Base-by-base conservation (phyloP, 2,888 invertebrate genomes). In the Tachystola acroxantha region DNA sequence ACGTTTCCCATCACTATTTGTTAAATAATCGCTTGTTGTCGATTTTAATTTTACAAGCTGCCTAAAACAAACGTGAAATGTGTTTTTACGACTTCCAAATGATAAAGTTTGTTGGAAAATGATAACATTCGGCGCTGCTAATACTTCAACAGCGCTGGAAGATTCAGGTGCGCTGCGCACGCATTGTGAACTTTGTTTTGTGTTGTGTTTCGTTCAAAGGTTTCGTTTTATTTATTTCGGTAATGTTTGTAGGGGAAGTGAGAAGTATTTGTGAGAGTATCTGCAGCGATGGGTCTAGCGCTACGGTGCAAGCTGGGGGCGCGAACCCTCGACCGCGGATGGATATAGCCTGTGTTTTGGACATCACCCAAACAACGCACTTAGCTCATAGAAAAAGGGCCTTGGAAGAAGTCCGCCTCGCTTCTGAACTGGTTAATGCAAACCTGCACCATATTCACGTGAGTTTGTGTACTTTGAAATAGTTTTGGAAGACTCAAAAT, bases 281-380 rank as follows among this genome's bases (percentile, higher is more conserved):
- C 34, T 85, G 87, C 57, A 88, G 88, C 46, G 87, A 88, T 82
- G 87, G 86, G 7, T 88, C 88, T n/a, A 82, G 68, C 47, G 81
- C 86, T 25, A 88, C 87, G 4, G 80, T 87, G 22, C 86, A 86
- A 51, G 63, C 82, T 10, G 75, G 78, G 32, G 69, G 60, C 19
- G 54, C 71, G 1, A 82, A 75, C 50, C 77, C 75, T 43, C 66
- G 91, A 50, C 91, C 92, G 13, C 89, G 91, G 53, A 96, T 96
- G 94, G 96, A 96, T 73, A 94, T 97, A 44, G 96, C 93, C 34
- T 95, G 95, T 81, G 94, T 96, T 46, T 88, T 96, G 54, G 96
- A 96, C 82, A 75, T 94, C 41, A 91, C 90, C 55, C 92, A 94
- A 66, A 87, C 90, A 12, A 91, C 92, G 50, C 91, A 94, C 73